Base-by-base conservation (phyloP, 1,140 invertebrate species). In the fruit fly (Drosophila melanogaster) region DNA sequence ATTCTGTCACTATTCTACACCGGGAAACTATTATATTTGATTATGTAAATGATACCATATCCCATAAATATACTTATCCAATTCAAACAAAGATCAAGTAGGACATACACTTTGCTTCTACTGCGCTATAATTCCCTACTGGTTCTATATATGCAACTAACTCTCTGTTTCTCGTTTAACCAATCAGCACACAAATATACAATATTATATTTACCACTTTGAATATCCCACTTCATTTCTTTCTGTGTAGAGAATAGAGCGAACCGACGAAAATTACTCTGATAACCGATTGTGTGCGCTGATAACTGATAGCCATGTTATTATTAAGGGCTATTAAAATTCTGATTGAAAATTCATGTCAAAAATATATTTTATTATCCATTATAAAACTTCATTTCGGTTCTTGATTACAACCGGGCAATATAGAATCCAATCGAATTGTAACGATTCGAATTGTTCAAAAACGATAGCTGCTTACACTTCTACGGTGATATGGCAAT, bases 311-410 rank as follows among this genome's bases (percentile, higher is more conserved):
- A 91, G 81, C 77, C 77, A 87, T 90, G 90, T 84, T 91, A 91
- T 91, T 91, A 91, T 91, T 84, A 91, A 90, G 80, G 79, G 85
- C 72, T 87, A 91, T 91, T 91, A 91, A 90, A 91, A 91, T 91
- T 91, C 90, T 91, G 90, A 91, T 91, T 91, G 90, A 91, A 91
- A 91, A 90, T 91, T 91, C 90, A 90, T 91, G 90, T 91, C 90
- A 91, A 91, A 91, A 90, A 87, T 91, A 87, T 91, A 90, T 91
- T 91, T 91, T 91, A 91, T 85, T 77, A 56, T 60, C 49, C 57
- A 38, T 62, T 61, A 70, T 91, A 90, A 91, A 91, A 67, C 64
- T 67, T 79, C 77, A 87, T 70, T 70, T 70, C 41, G 55, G 74
- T 47, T 67, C 69, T 87, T 85, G 80, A 79, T 90, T 77, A 62